phyloP scores from a whole-genome alignment of 1,140 invertebrate genomes.

The Penaeus vannamei region DNA sequence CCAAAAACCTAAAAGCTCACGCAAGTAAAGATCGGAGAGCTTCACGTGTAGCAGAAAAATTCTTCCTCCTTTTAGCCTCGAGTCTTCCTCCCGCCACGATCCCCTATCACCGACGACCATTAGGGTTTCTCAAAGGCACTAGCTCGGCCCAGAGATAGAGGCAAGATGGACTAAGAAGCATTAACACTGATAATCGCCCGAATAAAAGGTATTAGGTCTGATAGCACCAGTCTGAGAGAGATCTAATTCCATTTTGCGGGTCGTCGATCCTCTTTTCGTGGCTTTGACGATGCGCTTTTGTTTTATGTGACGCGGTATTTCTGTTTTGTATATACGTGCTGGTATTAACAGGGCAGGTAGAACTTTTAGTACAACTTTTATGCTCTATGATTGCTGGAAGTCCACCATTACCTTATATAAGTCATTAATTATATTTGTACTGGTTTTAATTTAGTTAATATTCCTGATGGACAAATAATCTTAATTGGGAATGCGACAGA shows the following conservation, averaged over 20 bases:
- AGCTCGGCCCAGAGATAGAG: slow-evolving; percentile 51
- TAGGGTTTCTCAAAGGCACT: slow-evolving; percentile 57
- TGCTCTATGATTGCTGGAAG: too few relatives aligned
- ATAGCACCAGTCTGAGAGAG: slow-evolving; percentile 56
- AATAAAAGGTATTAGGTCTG: slow-evolving; percentile 64
- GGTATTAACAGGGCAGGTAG: not conserved
- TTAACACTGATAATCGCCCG: slow-evolving; percentile 66
- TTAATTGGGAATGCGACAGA: slow-evolving; percentile 46
- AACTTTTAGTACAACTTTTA: too few relatives aligned
- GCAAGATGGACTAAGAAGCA: slow-evolving; percentile 65
- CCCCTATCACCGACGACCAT: slow-evolving; percentile 57
- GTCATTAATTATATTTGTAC: slow-evolving; percentile 39
- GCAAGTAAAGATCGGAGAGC: too few relatives aligned
- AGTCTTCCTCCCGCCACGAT: slow-evolving; percentile 36
- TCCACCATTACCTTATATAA: slow-evolving; percentile 10
- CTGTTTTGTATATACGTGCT: slow-evolving; percentile 17
- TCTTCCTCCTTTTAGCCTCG: too few relatives aligned
- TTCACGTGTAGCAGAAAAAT: too few relatives aligned
- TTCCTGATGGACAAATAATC: slow-evolving; percentile 50
- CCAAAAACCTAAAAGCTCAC: too few relatives aligned
- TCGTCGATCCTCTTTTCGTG: slow-evolving; percentile 59
- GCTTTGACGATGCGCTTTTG: slow-evolving; percentile 59
- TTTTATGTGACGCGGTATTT: slow-evolving; percentile 26
- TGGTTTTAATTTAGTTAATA: slow-evolving; percentile 49
- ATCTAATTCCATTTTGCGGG: slow-evolving; percentile 66